Base-by-base conservation (phyloP, 2,797 vertebrate genomes). In the Anomalospiza imberbis region DNA sequence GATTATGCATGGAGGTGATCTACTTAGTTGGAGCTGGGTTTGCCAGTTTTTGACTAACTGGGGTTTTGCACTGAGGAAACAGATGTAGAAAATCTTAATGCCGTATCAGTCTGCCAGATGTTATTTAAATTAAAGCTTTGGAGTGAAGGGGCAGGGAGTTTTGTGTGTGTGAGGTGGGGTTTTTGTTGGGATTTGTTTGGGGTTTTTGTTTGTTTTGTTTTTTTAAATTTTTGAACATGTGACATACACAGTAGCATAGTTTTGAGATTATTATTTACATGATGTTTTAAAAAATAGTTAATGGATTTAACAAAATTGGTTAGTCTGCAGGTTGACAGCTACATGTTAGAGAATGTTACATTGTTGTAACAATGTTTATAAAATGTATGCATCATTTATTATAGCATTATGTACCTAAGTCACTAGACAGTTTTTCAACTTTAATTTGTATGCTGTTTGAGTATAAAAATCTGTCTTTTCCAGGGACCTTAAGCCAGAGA, bases 401-500 rank as follows among this genome's bases (percentile, higher is more conserved):
- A 7, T 51, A 55, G 7, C 5, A 5, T 67, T 62, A 25, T 51
- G 8, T 72, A 34, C 4, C 1, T 58, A 60, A 85, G 32, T 70
- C 48, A 50, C 24, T 50, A 32, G 26, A 11, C 36, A n/a, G 25
- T 85, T 91, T 88, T 61, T 40, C 42, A 74, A 7, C 44, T 85
- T 77, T 13, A 70, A 26, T 71, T 89, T 79, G 9, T 57, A 12
- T 95, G 65, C 63, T 76, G 15, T 83, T 88, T 89, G 80, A 88
- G 79, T 82, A 53, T 63, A 68, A 91, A 91, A 81, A 61, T 96
- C n/a, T 84, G 61, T 84, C 71, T 65, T 97, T 98, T 98, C 67
- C 97, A 99, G 99, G 98, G 99, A 99, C 96, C 98, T 99, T 95
- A 99, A 99, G 96, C 99, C 99, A 87, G 99, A 99, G 97, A 99